phyloP scores from a whole-genome alignment of 2,113 vertebrate species.

The Pollimyrus isidori region DNA sequence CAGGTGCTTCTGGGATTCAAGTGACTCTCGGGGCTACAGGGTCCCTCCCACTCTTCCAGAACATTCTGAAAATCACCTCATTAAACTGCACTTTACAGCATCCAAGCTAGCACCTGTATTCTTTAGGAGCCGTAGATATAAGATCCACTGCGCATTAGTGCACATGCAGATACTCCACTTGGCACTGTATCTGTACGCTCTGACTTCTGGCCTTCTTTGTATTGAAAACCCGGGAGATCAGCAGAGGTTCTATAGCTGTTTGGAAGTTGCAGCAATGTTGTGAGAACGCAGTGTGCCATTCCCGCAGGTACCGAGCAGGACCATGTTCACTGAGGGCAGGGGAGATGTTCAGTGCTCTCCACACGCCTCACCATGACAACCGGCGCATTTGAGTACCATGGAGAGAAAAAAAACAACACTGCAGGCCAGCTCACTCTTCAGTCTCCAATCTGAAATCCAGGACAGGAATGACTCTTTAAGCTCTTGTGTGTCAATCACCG shows the following conservation, averaged over 20 bases:
- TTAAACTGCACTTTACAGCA: background rate
- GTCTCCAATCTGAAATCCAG: background rate
- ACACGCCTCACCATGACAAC: constrained; percentile 46
- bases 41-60: background rate
- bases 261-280: background rate
- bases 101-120: background rate
- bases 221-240: background rate
- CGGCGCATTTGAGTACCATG: constrained; percentile 26
- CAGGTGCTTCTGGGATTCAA: background rate
- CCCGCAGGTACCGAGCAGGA: background rate
- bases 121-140: background rate
- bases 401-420: background rate
- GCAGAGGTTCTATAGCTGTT: background rate
- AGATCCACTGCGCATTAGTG: background rate
- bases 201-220: background rate
- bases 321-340: background rate
- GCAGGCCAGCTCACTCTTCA: background rate
- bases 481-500: background rate
- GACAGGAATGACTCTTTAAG: background rate
- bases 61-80: background rate
- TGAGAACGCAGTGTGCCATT: background rate
- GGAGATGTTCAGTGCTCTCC: constrained; percentile 29
- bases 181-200: background rate
- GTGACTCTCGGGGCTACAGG: background rate
- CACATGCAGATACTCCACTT: background rate